Evolutionary conservation across 35 echinoderm and acorn worm species (phyloP).

Genomic region (Ophiothrix spiculata): DNA sequence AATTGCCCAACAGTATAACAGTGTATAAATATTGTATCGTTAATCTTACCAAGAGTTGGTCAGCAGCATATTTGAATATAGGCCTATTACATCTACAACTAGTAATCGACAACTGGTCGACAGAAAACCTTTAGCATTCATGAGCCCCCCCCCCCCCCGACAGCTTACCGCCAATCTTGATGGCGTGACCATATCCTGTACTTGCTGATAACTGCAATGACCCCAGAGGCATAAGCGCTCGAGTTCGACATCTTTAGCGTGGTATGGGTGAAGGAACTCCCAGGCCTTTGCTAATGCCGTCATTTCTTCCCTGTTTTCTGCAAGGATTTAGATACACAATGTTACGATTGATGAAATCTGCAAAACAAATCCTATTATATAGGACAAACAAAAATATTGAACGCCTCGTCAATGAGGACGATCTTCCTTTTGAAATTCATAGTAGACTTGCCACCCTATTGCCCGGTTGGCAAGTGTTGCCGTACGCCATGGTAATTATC

Average conservation of each 20-base stretch:
- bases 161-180: slow-evolving; percentile 59
- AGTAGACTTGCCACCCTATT: too few relatives aligned
- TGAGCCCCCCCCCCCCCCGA: not conserved
- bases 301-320: not conserved
- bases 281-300: slow-evolving; percentile 12
- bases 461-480: too few relatives aligned
- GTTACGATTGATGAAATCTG: too few relatives aligned
- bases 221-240: slow-evolving; percentile 33
- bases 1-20: too few relatives aligned
- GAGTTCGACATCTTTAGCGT: slow-evolving; percentile 52
- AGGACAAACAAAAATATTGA: too few relatives aligned
- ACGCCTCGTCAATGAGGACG: too few relatives aligned
- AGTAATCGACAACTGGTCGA: not conserved
- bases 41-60: not conserved
- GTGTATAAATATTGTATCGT: not conserved
- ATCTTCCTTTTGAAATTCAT: too few relatives aligned
- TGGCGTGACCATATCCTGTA: slow-evolving; percentile 62
- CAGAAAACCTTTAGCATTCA: not conserved
- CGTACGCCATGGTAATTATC: too few relatives aligned
- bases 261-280: slow-evolving; percentile 47
- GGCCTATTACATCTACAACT: not conserved
- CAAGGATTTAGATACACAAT: too few relatives aligned
- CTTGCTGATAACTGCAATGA: slow-evolving; percentile 85
- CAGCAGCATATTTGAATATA: not conserved
- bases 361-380: too few relatives aligned